Conservation (phyloP, 1,140 invertebrate species). For the Xylocopa sonorina region DNA sequence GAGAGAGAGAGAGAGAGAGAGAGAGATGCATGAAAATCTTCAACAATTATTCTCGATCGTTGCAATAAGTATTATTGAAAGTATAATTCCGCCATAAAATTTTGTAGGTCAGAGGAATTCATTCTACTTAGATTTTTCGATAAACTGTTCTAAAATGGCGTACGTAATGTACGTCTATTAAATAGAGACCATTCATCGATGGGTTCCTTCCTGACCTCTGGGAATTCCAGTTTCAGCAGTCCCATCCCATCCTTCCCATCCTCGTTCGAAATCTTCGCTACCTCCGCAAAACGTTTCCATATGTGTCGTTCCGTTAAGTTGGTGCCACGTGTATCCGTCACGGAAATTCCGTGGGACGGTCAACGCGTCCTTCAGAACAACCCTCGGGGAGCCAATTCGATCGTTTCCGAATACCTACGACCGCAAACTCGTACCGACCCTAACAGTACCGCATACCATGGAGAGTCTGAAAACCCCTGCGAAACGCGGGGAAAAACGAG, state of each 20-base stretch:
- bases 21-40: no score
- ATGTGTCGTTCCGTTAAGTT: neutral
- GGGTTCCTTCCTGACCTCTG: no score
- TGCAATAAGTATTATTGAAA: neutral
- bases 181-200: neutral
- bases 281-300: slow-evolving; percentile 17
- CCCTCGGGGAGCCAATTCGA: slow-evolving; percentile 23
- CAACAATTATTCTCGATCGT: neutral
- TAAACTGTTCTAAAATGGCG: no score
- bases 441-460: no score
- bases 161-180: neutral
- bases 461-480: neutral
- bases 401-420: slow-evolving; percentile 17
- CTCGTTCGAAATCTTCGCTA: slow-evolving; percentile 14
- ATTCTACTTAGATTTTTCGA: neutral
- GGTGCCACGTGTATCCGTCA: slow-evolving; percentile 18
- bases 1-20: no score
- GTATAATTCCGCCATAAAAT: neutral
- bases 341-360: slow-evolving; percentile 28
- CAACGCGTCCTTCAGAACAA: slow-evolving; percentile 25
- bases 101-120: neutral
- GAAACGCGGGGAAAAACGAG: neutral
- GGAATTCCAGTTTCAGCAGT: neutral
- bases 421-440: neutral
- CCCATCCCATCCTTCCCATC: neutral